These are phyloP conservation scores for Apis florea DNA, from an alignment of 1,140 invertebrate genomes.

Conservation along the genomic window DNA sequence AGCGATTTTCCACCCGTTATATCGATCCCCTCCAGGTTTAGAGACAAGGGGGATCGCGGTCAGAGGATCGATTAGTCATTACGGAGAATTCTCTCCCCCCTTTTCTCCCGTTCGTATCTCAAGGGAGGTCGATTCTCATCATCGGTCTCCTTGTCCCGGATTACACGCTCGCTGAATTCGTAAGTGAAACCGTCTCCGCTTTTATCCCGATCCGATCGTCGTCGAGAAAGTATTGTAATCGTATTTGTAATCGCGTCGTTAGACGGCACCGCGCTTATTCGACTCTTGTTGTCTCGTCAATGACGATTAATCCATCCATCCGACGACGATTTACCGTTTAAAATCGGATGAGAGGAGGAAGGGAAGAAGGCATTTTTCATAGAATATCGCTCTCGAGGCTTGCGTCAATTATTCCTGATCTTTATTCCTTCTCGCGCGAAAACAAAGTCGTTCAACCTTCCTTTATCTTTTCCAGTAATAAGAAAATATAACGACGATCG, in stretches of 20 bases:
- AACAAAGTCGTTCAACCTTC: too few species aligned
- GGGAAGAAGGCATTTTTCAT: too few species aligned
- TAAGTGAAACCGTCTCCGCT: slow-evolving; percentile 60
- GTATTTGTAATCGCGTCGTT: slow-evolving; percentile 1
- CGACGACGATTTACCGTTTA: too few species aligned
- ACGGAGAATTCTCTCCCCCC: slow-evolving; percentile 20
- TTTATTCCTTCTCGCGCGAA: too few species aligned
- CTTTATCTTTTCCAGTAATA: too few species aligned
- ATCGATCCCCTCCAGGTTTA: slow-evolving; percentile 37
- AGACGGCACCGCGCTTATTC: background rate
- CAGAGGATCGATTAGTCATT: slow-evolving; percentile 64
- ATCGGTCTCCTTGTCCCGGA: slow-evolving; percentile 57
- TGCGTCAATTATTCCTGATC: too few species aligned
- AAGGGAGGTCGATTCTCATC: slow-evolving; percentile 59
- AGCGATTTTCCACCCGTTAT: slow-evolving; percentile 28
- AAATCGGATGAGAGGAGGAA: too few species aligned
- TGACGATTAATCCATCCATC: too few species aligned
- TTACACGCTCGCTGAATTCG: slow-evolving; percentile 61
- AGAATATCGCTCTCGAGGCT: too few species aligned
- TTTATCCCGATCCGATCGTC: slow-evolving; percentile 29
- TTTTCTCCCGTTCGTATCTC: slow-evolving; percentile 47
- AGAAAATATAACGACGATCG: too few species aligned
- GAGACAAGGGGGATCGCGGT: slow-evolving; percentile 49
- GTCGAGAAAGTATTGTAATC: slow-evolving; percentile 23
- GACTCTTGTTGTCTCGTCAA: too few species aligned